Base-by-base conservation (phyloP, 2,797 vertebrate species). In the Chiroxiphia lanceolata region DNA sequence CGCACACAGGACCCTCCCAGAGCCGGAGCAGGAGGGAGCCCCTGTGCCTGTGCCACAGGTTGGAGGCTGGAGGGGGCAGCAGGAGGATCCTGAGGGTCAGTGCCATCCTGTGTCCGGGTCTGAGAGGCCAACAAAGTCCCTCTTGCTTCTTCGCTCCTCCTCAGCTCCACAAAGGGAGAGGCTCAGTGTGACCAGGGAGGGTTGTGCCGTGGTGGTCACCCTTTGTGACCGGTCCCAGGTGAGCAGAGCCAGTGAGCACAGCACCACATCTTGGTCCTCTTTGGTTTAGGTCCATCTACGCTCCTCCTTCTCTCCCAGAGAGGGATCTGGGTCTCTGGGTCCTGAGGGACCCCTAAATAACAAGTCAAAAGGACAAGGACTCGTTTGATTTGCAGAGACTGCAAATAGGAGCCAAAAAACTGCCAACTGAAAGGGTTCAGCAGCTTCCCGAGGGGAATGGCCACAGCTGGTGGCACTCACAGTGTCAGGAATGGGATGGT, bases 11-110 rank as follows among this genome's bases (percentile, higher is more conserved):
- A n/a, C 57, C 56, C 61, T 71, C 29, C 59, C 4, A 6, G 2
- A 82, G 53, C 33, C 1, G 0, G 45, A 25, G 50, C 0, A 0
- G 75, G 9, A 0, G 1, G 1, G 45, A 77, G 51, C 29, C 27
- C 1, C 0, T 19, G 8, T 3, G 27, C 31, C 54, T 22, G 47
- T 33, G 20, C 33, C 10, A 11, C 0, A 10, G 27, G 3, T 42
- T 42, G 36, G 44, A 76, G 36, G 61, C 47, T 83, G 69, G 3
- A 68, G 59, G 68, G 38, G 86, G 47, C 38, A 63, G 48, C 29
- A 80, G 48, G 17, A 85, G 36, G 18, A 26, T 11, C 11, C 60
- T 4, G 27, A 54, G 74, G 17, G 31, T 54, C 1, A 0, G 11
- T 67, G 27, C 47, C 27, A 3, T 18, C 50, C 50, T 11, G 10